Evolutionary conservation across 2,888 invertebrate species (phyloP).

Genomic region (Callosobruchus maculatus): DNA sequence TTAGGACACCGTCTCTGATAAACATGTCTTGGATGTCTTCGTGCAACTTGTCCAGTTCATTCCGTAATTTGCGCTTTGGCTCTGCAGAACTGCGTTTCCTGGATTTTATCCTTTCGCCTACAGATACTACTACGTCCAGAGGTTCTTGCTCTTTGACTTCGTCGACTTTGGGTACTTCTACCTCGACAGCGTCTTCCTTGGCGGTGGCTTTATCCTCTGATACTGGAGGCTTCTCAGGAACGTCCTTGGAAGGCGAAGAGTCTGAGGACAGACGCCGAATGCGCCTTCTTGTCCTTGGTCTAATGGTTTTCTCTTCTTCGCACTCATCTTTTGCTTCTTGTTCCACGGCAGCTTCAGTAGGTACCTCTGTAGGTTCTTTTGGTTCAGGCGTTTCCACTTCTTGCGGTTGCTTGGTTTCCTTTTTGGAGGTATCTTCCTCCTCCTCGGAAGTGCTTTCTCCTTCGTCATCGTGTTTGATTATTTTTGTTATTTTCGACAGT

Average conservation of each 20-base stretch:
- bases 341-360: slow-evolving; percentile 4
- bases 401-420: slow-evolving; percentile 3
- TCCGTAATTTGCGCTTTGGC: slow-evolving; percentile 43
- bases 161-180: slow-evolving; percentile 12
- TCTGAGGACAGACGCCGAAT: slow-evolving; percentile 15
- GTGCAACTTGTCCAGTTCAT: slow-evolving; percentile 62
- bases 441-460: slow-evolving; percentile 51
- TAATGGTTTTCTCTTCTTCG: slow-evolving; percentile 15
- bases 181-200: slow-evolving; percentile 21
- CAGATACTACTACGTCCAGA: slow-evolving; percentile 30
- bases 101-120: slow-evolving; percentile 31
- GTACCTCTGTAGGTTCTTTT: slow-evolving; percentile 1
- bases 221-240: neutral
- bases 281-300: slow-evolving; percentile 16
- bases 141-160: slow-evolving; percentile 19
- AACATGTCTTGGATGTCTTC: slow-evolving; percentile 70
- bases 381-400: slow-evolving; percentile 10
- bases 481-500: slow-evolving; percentile 56
- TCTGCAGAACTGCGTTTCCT: slow-evolving; percentile 21
- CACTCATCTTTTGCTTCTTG: slow-evolving; percentile 12
- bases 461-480: slow-evolving; percentile 56
- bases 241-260: neutral
- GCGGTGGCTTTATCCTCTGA: slow-evolving; percentile 7
- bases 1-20: slow-evolving; percentile 60
- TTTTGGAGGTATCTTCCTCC: slow-evolving; percentile 21